Conservation (phyloP, 1,140 invertebrate genomes). For the fruit fly (Drosophila melanogaster) region DNA sequence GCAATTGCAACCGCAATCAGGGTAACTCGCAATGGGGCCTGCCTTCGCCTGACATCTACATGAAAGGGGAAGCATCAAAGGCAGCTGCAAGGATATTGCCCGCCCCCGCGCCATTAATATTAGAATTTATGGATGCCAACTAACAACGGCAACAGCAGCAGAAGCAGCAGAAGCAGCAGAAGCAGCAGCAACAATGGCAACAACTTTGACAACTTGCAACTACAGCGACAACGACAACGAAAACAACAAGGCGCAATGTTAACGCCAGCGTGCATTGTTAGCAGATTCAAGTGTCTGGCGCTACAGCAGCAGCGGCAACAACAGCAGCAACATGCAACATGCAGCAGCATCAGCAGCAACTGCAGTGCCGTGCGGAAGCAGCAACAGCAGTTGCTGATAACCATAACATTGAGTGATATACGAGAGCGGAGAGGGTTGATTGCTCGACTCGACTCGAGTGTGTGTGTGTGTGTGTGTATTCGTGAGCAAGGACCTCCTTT, state of each 20-base stretch:
- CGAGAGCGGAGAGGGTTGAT: slow-evolving; percentile 39
- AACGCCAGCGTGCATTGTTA: slow-evolving; percentile 77
- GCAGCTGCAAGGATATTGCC: slow-evolving; percentile 44
- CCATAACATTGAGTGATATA: slow-evolving; percentile 82
- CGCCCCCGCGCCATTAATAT: slow-evolving; percentile 72
- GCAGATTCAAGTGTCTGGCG: slow-evolving; percentile 73
- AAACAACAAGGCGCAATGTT: slow-evolving; percentile 67
- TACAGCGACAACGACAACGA: slow-evolving; percentile 48
- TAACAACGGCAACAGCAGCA: slow-evolving; percentile 56
- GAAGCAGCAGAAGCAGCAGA: slow-evolving; percentile 14
- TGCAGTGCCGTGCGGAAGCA: slow-evolving; percentile 50
- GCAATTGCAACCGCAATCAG: slow-evolving; percentile 73
- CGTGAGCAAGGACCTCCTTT: slow-evolving; percentile 5
- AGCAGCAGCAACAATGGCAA: slow-evolving; percentile 45
- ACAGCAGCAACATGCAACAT: slow-evolving; percentile 13
- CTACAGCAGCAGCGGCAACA: slow-evolving; percentile 23
- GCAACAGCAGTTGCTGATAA: slow-evolving; percentile 77
- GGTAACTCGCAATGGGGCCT: slow-evolving; percentile 7
- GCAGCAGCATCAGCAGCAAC: slow-evolving; percentile 33
- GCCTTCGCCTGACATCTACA: slow-evolving; percentile 67
- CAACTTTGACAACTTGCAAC: slow-evolving; percentile 50
- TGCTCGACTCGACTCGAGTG: background rate
- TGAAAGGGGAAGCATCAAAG: slow-evolving; percentile 77
- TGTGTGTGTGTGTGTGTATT: slow-evolving; percentile 1
- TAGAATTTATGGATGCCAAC: slow-evolving; percentile 78